Evolutionary conservation across 2,888 invertebrate species (phyloP), one percentile per base, ranked within the genome.

Genomic region (Biston betularia): DNA sequence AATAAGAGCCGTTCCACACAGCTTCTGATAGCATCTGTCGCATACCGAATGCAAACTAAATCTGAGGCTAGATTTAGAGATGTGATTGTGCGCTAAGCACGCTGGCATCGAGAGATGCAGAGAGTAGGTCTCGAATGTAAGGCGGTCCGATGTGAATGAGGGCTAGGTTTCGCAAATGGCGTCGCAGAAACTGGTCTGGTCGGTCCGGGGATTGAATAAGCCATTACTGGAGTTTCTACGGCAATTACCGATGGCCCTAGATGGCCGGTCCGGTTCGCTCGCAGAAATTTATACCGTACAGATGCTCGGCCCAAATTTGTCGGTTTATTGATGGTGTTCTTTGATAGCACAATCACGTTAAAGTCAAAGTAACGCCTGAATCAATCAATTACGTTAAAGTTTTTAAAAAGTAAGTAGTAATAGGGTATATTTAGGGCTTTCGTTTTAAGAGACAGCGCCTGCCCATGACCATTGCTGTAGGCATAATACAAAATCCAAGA

Each of bases 141-240:
- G 49, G 38, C 58, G 49, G 63, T 45, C 15, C 14, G 68, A 72
- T 73, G 76, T 77, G 78, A 79, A 77, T 72, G 75, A 74, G 74
- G 69, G 62, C 67, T 68, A 49, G 63, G 44, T 59, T 55, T 62
- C 64, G 65, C 63, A 63, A 67, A 69, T 71, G 75, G 70, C 55
- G 69, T 71, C 59, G 54, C 50, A 59, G 63, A 63, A 83, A 87
- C 90, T 79, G 78, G 89, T 88, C 80, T 60, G 72, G 68, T 77
- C 74, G 75, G 75, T 75, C 73, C 57, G 72, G 68, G 73, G 73
- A 85, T 86, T 88, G 87, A 90, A 89, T 89, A 89, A 89, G 89
- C 89, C 85, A 90, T 91, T 90, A 89, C 84, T 79, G 80, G 84
- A 85, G 86, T 89, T 89, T 88, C 89, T 84, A 86, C 83, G 81